Evolutionary conservation across 23 tunicate species (phyloP).

Genomic region (Oikopleura dioica): DNA sequence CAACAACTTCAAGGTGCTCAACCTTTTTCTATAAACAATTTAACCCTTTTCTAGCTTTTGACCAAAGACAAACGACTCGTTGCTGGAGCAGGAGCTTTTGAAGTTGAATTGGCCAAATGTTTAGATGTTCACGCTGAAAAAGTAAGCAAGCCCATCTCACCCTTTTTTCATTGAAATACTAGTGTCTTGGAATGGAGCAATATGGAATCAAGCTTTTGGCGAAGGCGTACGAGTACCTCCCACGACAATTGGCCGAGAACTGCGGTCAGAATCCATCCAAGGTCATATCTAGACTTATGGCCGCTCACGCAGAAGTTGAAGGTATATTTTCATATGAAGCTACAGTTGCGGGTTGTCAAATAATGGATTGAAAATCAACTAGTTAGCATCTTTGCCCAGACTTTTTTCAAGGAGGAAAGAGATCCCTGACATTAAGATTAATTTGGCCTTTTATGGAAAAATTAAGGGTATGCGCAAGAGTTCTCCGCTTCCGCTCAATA

Average conservation of each 20-base stretch:
- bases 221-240: constrained; percentile 59
- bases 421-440: too few species aligned
- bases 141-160: background rate
- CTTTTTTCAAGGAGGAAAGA: background rate
- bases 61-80: constrained; percentile 41
- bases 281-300: constrained; percentile 51
- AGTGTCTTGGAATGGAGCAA: constrained; percentile 86
- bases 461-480: background rate
- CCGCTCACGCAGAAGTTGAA: constrained; percentile 22
- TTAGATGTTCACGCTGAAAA: constrained; percentile 41
- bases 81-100: constrained; percentile 85
- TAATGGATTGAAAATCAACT: background rate
- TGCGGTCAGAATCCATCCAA: constrained; percentile 84
- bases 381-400: background rate
- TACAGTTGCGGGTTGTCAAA: constrained; percentile 18
- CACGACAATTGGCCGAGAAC: constrained; percentile 73
- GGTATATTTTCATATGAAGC: background rate
- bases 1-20: constrained; percentile 80
- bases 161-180: background rate
- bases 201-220: constrained; percentile 79
- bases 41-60: background rate
- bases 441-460: too few species aligned
- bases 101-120: constrained; percentile 52
- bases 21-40: background rate
- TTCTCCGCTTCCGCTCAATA: background rate